phyloP scores from a whole-genome alignment of 2,113 vertebrate genomes.

The Salminus brasiliensis region DNA sequence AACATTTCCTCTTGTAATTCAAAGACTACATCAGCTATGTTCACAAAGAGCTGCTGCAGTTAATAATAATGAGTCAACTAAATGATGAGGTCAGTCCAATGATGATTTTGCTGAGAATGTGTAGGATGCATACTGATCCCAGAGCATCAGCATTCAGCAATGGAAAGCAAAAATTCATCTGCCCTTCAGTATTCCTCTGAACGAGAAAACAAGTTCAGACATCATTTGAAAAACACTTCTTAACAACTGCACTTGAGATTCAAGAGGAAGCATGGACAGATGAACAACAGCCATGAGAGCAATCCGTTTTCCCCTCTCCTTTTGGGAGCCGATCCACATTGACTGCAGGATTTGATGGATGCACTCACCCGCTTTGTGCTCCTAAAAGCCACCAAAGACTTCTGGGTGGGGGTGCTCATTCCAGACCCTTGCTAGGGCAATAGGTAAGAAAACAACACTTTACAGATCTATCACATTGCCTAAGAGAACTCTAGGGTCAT shows the following conservation, averaged over 20 bases:
- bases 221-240: neutral
- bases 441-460: slow-evolving; percentile 47
- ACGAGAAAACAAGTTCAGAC: neutral
- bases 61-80: slow-evolving; percentile 1
- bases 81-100: neutral
- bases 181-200: slow-evolving; percentile 10
- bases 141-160: slow-evolving; percentile 22
- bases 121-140: slow-evolving; percentile 32
- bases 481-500: neutral
- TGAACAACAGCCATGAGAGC: slow-evolving; percentile 45
- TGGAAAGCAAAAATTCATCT: slow-evolving; percentile 45
- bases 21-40: neutral
- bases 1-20: neutral
- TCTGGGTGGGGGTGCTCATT: slow-evolving; percentile 68
- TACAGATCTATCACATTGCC: slow-evolving; percentile 5
- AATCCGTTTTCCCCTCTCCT: neutral
- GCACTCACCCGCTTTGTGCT: slow-evolving; percentile 73
- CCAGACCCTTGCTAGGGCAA: slow-evolving; percentile 61
- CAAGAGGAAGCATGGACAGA: slow-evolving; percentile 33
- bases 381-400: slow-evolving; percentile 66
- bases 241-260: neutral
- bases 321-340: neutral
- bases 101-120: slow-evolving; percentile 6
- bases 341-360: slow-evolving; percentile 45
- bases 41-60: neutral